Percentiles rank a stretch among this genome's conserved stretches.
phyloP scores from a whole-genome alignment of 2,113 vertebrate species.

The Cathartes aura region DNA sequence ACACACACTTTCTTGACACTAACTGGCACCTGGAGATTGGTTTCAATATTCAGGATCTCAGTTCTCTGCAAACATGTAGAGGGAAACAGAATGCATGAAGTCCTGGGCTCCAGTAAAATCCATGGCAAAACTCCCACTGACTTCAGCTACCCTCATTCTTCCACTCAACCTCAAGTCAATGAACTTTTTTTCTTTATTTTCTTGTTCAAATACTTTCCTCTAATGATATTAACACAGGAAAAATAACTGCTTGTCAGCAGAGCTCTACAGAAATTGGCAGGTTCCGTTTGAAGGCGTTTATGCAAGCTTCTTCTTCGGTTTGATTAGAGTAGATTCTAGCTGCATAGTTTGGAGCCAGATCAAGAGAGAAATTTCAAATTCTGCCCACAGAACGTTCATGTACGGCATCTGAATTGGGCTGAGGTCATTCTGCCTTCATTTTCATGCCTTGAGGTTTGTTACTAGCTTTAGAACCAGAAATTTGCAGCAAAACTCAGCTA shows the following conservation, averaged over 20 bases:
- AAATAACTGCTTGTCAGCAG: slow-evolving; percentile 40
- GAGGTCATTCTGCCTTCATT: slow-evolving; percentile 51
- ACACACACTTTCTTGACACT: not conserved
- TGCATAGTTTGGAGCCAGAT: slow-evolving; percentile 20
- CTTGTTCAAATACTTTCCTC: slow-evolving; percentile 8
- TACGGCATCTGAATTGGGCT: slow-evolving; percentile 17
- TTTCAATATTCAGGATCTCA: not conserved
- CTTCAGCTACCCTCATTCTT: slow-evolving; percentile 2
- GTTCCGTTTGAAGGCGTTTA: slow-evolving; percentile 34
- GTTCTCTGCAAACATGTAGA: not conserved
- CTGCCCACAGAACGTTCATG: slow-evolving; percentile 44
- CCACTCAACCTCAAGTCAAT: slow-evolving; percentile 10
- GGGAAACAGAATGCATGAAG: not conserved
- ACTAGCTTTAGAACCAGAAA: slow-evolving; percentile 27
- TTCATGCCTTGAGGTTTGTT: slow-evolving; percentile 42
- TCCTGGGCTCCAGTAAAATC: not conserved
- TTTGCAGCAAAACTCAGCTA: not conserved
- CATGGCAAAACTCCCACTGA: not conserved
- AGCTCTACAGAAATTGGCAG: slow-evolving; percentile 13
- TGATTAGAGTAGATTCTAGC: slow-evolving; percentile 50
- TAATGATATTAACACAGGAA: slow-evolving; percentile 21
- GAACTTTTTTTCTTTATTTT: slow-evolving; percentile 31
- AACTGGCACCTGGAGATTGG: not conserved
- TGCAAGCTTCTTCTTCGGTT: slow-evolving; percentile 16
- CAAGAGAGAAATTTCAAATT: slow-evolving; percentile 44